Conservation (phyloP, 2,888 invertebrate species). For the Endomychus coccineus region DNA sequence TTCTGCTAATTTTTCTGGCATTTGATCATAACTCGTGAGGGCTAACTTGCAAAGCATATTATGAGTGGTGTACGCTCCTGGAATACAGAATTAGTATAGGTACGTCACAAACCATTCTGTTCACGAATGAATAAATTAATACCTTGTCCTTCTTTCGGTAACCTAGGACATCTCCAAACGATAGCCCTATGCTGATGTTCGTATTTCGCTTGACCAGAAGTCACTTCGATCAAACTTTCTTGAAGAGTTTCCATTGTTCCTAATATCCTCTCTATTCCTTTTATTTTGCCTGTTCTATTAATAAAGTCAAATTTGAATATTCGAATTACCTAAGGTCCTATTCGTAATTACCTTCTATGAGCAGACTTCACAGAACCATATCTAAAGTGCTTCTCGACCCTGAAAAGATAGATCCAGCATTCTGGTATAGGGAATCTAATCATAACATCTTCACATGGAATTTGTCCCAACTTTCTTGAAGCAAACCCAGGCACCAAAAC, state of each 20-base stretch:
- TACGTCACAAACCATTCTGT: background rate
- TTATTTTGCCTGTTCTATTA: conserved; percentile 75
- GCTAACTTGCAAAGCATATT: conserved; percentile 91
- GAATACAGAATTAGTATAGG: conserved; percentile 21
- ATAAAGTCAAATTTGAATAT: background rate
- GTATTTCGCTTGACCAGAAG: conserved; percentile 96
- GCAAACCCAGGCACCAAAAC: conserved; percentile 95
- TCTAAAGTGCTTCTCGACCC: conserved; percentile 96
- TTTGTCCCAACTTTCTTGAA: conserved; percentile 89
- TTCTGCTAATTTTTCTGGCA: conserved; percentile 87
- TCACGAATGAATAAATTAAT: conserved; percentile 4
- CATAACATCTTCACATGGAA: conserved; percentile 95
- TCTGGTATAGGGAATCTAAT: conserved; percentile 97
- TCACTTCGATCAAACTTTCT: conserved; percentile 89
- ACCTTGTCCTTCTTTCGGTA: conserved; percentile 99
- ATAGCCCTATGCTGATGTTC: conserved; percentile 96
- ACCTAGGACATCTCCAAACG: conserved; percentile 95
- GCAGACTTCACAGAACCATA: conserved; percentile 96
- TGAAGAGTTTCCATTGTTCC: conserved; percentile 87
- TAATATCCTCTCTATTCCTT: conserved; percentile 85
- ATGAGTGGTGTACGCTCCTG: conserved; percentile 97
- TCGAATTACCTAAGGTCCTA: background rate
- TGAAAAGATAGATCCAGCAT: conserved; percentile 98
- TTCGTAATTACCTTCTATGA: conserved; percentile 51
- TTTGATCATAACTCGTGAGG: conserved; percentile 93